Conservation (phyloP, 2,113 vertebrate genomes). For the Entosphenus tridentatus region DNA sequence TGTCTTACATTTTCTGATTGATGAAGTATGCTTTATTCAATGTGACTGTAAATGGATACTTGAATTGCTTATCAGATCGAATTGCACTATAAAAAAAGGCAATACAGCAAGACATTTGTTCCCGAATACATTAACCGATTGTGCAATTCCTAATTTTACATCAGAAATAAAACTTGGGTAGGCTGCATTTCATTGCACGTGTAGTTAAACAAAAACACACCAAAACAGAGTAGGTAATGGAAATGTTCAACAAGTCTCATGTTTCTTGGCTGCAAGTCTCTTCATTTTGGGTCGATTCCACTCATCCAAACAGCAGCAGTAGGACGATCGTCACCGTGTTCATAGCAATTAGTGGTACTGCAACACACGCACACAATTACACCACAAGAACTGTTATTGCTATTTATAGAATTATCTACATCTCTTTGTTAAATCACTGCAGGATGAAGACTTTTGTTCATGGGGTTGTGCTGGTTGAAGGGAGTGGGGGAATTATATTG, state of each 20-base stretch:
- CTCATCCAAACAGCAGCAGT: slow-evolving; percentile 62
- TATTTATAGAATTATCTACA: not conserved
- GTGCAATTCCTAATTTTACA: not conserved
- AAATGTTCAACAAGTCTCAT: not conserved
- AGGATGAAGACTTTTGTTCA: not conserved
- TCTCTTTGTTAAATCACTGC: not conserved
- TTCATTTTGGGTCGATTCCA: not conserved
- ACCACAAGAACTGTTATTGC: not conserved
- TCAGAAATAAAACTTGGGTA: not conserved
- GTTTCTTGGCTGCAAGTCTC: not conserved
- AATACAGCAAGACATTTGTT: too few species aligned
- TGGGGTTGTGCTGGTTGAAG: too few species aligned
- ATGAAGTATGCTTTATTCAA: too few species aligned
- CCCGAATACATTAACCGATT: too few species aligned
- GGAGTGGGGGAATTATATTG: not conserved
- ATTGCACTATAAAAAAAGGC: too few species aligned
- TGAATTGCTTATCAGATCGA: too few species aligned
- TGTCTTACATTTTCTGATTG: too few species aligned
- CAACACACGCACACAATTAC: slow-evolving; percentile 1
- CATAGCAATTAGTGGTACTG: slow-evolving; percentile 72
- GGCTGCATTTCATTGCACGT: not conserved
- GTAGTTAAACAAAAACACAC: not conserved
- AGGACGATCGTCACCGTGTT: slow-evolving; percentile 58
- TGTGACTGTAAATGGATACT: too few species aligned
- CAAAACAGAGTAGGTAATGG: not conserved